Percentiles rank a stretch among this genome's conserved stretches.
Conservation (phyloP, 2,888 invertebrate genomes). For the Lycia hirtaria region DNA sequence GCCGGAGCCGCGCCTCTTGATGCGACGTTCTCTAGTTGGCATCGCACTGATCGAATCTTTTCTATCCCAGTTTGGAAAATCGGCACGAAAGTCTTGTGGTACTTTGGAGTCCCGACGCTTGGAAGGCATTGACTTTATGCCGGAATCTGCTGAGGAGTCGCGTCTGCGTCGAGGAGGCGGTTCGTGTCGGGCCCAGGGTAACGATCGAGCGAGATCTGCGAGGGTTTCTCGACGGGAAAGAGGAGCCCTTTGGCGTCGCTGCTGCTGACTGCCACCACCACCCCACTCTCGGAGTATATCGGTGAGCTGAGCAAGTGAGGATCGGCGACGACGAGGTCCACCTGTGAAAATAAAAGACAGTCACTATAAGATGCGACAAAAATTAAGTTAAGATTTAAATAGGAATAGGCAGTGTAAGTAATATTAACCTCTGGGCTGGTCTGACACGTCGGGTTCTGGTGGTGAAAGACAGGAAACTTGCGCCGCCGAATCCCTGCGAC, state of each 20-base stretch:
- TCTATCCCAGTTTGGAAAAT: slow-evolving; percentile 90
- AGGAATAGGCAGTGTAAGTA: neutral
- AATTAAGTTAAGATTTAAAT: neutral
- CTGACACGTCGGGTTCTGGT: slow-evolving; percentile 91
- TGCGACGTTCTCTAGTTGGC: slow-evolving; percentile 75
- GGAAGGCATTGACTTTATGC: slow-evolving; percentile 91
- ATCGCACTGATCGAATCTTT: slow-evolving; percentile 87
- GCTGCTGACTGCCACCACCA: slow-evolving; percentile 84
- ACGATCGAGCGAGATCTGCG: slow-evolving; percentile 93
- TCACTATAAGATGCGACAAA: neutral
- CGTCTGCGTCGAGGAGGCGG: slow-evolving; percentile 89
- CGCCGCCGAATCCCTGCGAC: slow-evolving; percentile 95
- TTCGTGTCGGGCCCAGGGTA: slow-evolving; percentile 91
- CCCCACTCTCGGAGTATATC: slow-evolving; percentile 96
- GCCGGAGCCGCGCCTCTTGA: slow-evolving; percentile 87
- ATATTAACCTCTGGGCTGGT: slow-evolving; percentile 71
- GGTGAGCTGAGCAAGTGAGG: slow-evolving; percentile 94
- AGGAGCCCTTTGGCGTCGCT: slow-evolving; percentile 86
- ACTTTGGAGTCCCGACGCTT: slow-evolving; percentile 90
- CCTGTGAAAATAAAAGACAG: slow-evolving; percentile 60
- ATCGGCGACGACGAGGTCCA: slow-evolving; percentile 90
- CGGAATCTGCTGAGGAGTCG: slow-evolving; percentile 95
- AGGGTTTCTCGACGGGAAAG: slow-evolving; percentile 93
- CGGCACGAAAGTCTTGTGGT: slow-evolving; percentile 88
- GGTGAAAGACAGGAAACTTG: slow-evolving; percentile 94